These are phyloP conservation scores for Agrochola lychnidis DNA, from an alignment of 2,888 invertebrate species.

Conservation along the genomic window DNA sequence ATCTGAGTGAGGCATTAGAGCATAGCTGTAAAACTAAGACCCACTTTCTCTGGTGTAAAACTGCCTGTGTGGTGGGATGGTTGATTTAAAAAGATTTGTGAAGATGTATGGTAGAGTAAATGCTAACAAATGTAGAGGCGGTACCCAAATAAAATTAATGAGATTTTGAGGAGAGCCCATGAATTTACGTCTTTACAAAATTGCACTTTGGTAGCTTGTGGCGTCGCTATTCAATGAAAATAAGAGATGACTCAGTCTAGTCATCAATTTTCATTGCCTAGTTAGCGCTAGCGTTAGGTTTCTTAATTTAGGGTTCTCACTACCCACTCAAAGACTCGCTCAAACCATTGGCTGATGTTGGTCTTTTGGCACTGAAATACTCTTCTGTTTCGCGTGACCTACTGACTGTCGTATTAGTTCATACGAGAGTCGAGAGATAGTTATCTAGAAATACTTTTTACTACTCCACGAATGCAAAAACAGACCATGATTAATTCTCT, in stretches of 20 bases:
- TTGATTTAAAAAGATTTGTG: slow-evolving; percentile 16
- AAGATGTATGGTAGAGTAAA: background rate
- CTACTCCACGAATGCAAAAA: background rate
- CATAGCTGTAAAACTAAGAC: slow-evolving; percentile 54
- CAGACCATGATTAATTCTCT: slow-evolving; percentile 10
- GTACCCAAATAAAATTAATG: background rate
- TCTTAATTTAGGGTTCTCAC: background rate
- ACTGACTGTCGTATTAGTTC: background rate
- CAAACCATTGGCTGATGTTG: background rate
- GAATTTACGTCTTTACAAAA: background rate
- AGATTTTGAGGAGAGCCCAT: background rate
- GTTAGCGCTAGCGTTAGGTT: background rate
- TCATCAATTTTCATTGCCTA: background rate
- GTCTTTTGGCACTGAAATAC: background rate
- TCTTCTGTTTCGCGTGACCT: background rate
- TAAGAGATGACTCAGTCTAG: background rate
- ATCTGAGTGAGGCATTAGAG: slow-evolving; percentile 56
- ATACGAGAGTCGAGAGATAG: too few species aligned
- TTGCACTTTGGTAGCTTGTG: background rate
- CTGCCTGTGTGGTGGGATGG: slow-evolving; percentile 2
- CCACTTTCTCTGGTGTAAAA: slow-evolving; percentile 35
- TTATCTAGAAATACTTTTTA: background rate
- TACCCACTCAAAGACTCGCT: background rate
- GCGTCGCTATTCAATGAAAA: background rate
- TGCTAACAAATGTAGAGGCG: slow-evolving; percentile 1